Conservation (phyloP, 2,888 invertebrate genomes). For the Cylindroiulus punctatus region DNA sequence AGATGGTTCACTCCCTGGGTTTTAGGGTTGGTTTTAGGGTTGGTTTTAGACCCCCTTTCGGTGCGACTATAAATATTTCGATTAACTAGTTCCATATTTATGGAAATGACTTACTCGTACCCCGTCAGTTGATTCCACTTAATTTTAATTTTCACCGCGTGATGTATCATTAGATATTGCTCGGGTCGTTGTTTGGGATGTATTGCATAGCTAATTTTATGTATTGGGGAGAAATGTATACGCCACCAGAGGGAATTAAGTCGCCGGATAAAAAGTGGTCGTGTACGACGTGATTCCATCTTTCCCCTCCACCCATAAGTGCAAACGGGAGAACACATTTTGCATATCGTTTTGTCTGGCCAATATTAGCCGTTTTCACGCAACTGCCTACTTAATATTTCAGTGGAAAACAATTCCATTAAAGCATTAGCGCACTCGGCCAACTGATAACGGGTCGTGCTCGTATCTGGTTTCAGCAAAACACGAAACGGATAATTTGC, state of each 20-base stretch:
- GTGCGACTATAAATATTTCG: too few relatives aligned
- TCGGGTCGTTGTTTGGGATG: background rate
- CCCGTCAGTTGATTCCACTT: background rate
- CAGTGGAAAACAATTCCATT: conserved; percentile 18
- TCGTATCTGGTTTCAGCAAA: background rate
- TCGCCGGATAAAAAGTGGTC: background rate
- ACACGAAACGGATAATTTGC: background rate
- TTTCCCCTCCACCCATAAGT: background rate
- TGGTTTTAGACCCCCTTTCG: too few relatives aligned
- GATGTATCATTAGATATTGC: background rate
- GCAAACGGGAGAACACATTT: background rate
- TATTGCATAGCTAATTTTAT: background rate
- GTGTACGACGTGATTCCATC: background rate
- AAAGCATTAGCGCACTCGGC: background rate
- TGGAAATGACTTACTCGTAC: background rate
- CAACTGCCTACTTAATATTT: conserved; percentile 1
- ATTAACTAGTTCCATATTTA: background rate
- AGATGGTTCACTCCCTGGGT: too few relatives aligned
- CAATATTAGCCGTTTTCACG: background rate
- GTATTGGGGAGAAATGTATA: background rate
- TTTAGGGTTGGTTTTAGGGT: too few relatives aligned
- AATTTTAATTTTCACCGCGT: background rate
- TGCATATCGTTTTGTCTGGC: background rate
- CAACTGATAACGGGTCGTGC: background rate
- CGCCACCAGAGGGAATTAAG: background rate